phyloP scores from a whole-genome alignment of 2,797 vertebrate genomes.

The Craterocephalus amniculus region DNA sequence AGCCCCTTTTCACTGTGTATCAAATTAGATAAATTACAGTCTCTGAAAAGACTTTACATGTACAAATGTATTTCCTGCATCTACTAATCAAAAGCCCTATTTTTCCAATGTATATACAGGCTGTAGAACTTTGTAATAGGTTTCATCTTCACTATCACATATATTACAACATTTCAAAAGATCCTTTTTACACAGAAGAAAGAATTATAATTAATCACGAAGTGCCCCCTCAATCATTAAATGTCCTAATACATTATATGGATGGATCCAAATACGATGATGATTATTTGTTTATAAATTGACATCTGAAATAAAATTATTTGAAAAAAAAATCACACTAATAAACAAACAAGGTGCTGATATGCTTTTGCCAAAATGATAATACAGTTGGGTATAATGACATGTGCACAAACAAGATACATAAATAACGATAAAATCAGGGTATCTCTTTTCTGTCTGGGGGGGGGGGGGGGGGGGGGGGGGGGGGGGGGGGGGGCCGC shows the following conservation, averaged over 20 bases:
- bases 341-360: slow-evolving; percentile 86
- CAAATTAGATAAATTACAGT: slow-evolving; percentile 87
- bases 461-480: no score
- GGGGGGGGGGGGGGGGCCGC: no score
- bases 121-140: slow-evolving; percentile 91
- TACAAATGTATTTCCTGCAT: slow-evolving; percentile 85
- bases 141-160: slow-evolving; percentile 87
- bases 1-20: slow-evolving; percentile 79
- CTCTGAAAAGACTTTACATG: slow-evolving; percentile 85
- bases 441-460: slow-evolving; percentile 15
- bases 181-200: slow-evolving; percentile 90
- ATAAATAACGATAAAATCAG: slow-evolving; percentile 75
- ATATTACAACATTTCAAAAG: slow-evolving; percentile 91
- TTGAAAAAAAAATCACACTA: slow-evolving; percentile 67
- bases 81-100: slow-evolving; percentile 88
- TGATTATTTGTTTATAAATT: slow-evolving; percentile 82
- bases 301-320: slow-evolving; percentile 82
- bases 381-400: slow-evolving; percentile 79
- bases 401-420: slow-evolving; percentile 78
- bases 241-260: slow-evolving; percentile 80
- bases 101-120: slow-evolving; percentile 91
- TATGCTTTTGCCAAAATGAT: slow-evolving; percentile 78
- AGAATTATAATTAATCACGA: slow-evolving; percentile 90
- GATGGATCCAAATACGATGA: slow-evolving; percentile 79
- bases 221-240: slow-evolving; percentile 85